A percentile compares a stretch with the other conserved stretches of the same genome.
Conservation (phyloP, 2,888 invertebrate species). For the Phyto melanocephala region DNA sequence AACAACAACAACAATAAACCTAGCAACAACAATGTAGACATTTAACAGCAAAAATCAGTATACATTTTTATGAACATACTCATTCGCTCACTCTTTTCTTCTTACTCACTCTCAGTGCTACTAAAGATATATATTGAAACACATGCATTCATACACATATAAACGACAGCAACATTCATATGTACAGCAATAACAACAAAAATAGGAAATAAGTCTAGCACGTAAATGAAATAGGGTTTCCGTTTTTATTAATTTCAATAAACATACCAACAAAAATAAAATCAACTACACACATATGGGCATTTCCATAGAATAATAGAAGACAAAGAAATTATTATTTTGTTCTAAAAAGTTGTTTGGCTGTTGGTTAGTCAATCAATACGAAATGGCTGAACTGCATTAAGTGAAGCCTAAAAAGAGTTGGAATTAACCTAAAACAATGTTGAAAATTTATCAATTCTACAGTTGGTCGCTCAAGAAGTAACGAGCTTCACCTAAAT, state of each 20-base stretch:
- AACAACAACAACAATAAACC: not conserved
- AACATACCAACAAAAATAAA: slow-evolving; percentile 25
- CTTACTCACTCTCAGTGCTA: not conserved
- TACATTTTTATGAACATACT: not conserved
- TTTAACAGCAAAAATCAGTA: slow-evolving; percentile 26
- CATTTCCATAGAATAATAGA: no score
- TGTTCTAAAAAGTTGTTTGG: no score
- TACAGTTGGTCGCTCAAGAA: no score
- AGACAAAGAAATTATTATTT: no score
- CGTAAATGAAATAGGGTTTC: slow-evolving; percentile 55
- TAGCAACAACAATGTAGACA: slow-evolving; percentile 49
- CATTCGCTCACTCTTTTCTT: not conserved
- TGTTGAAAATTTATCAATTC: no score
- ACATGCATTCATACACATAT: not conserved
- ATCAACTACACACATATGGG: not conserved
- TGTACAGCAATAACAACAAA: not conserved
- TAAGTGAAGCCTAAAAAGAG: no score
- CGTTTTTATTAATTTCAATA: slow-evolving; percentile 60
- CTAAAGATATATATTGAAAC: not conserved
- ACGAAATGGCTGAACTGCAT: no score
- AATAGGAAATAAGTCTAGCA: slow-evolving; percentile 59
- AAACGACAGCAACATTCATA: not conserved
- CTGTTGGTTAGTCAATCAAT: no score
- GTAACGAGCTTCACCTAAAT: no score
- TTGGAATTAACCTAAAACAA: no score